Evolutionary conservation across 2,113 vertebrate species (phyloP).

Genomic region (Petaurus breviceps): DNA sequence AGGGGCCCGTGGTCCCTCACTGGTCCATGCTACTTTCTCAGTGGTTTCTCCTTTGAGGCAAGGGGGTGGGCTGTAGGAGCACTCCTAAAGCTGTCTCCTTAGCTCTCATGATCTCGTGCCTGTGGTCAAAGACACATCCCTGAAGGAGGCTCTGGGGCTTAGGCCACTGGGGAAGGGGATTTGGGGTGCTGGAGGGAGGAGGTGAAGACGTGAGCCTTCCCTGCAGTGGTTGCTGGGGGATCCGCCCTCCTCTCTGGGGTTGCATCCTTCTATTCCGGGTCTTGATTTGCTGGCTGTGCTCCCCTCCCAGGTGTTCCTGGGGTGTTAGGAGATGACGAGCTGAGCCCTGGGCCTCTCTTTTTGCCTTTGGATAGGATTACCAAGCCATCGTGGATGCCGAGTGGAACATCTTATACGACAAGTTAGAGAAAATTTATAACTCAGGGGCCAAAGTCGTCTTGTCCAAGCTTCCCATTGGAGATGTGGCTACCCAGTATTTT

Average conservation of each 20-base stretch:
- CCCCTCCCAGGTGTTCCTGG: too few relatives aligned
- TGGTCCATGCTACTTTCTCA: background rate
- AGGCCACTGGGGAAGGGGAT: too few relatives aligned
- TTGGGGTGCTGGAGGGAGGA: background rate
- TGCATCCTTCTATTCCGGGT: background rate
- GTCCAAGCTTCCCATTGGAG: constrained; percentile 96
- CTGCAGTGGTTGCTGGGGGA: background rate
- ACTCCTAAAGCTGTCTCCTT: too few relatives aligned
- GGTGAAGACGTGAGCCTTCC: too few relatives aligned
- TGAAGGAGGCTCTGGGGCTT: background rate
- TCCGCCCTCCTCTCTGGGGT: background rate
- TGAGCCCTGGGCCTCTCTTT: background rate
- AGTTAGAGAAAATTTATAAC: constrained; percentile 93
- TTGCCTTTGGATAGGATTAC: constrained; percentile 89
- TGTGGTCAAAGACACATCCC: too few relatives aligned
- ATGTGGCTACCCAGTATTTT: constrained; percentile 98
- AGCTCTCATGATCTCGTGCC: too few relatives aligned
- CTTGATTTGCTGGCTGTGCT: too few relatives aligned
- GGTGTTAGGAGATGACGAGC: background rate
- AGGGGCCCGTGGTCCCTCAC: background rate
- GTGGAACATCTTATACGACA: constrained; percentile 98
- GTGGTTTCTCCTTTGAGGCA: background rate
- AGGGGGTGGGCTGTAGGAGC: too few relatives aligned
- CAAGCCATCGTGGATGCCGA: constrained; percentile 98
- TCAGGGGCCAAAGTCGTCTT: constrained; percentile 97